A percentile compares a stretch with the other conserved stretches of the same genome.
Conservation (phyloP, 2,888 invertebrate genomes). For the Flexamia atlantica region DNA sequence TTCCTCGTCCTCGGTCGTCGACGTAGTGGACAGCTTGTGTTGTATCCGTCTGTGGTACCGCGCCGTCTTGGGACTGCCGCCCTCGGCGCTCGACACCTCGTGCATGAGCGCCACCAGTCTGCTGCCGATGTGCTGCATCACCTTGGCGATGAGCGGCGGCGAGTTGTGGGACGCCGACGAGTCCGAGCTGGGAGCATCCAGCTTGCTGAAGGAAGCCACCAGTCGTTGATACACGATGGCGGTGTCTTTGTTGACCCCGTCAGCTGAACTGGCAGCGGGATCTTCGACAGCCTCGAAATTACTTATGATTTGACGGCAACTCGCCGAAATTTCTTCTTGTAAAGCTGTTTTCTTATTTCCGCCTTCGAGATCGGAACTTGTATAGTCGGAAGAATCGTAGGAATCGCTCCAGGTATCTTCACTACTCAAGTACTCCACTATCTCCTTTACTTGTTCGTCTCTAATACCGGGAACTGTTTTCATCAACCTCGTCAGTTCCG, state of each 20-base stretch:
- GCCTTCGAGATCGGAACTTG: slow-evolving; percentile 91
- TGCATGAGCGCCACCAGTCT: slow-evolving; percentile 93
- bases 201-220: slow-evolving; percentile 90
- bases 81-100: slow-evolving; percentile 89
- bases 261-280: slow-evolving; percentile 53
- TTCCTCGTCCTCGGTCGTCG: slow-evolving; percentile 80
- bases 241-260: slow-evolving; percentile 81
- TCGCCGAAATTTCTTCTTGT: slow-evolving; percentile 91
- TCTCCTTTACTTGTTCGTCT: slow-evolving; percentile 93
- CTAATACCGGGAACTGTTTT: slow-evolving; percentile 95
- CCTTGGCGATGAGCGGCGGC: slow-evolving; percentile 92
- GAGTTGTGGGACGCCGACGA: slow-evolving; percentile 81
- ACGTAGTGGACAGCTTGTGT: slow-evolving; percentile 78
- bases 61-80: slow-evolving; percentile 69
- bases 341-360: slow-evolving; percentile 81
- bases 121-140: slow-evolving; percentile 95
- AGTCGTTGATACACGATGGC: slow-evolving; percentile 92
- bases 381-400: slow-evolving; percentile 95
- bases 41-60: slow-evolving; percentile 77
- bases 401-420: slow-evolving; percentile 97
- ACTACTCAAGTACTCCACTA: slow-evolving; percentile 94
- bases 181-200: slow-evolving; percentile 76
- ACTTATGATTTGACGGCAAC: slow-evolving; percentile 92
- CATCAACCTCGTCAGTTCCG: slow-evolving; percentile 92
- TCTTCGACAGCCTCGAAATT: slow-evolving; percentile 82